Evolutionary conservation across 2,113 vertebrate species (phyloP), one percentile per base, ranked within the genome.

Genomic region (Jaculus jaculus): DNA sequence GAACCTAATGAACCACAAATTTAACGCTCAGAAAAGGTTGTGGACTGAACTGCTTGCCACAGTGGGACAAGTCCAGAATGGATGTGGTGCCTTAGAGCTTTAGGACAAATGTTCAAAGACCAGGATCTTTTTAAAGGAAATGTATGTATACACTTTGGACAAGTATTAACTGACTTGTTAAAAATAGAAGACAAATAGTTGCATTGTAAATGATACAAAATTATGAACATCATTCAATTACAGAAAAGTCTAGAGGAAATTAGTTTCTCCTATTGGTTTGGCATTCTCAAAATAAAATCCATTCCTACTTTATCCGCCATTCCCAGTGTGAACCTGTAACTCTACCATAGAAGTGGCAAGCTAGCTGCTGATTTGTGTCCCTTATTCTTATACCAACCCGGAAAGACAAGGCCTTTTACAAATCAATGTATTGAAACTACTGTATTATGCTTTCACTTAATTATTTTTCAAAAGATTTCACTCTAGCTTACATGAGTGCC

Each of bases 401-500:
- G 37, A 80, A 89, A 80, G 34, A 85, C 30, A 82, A 92, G 37
- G 47, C 74, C 37, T 83, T 91, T 91, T 85, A 51, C 60, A 96
- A 96, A n/a, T 81, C 68, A 75, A 0, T 95, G 72, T 96, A 51
- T 95, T 96, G 91, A 94, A 92, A 84, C 68, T 92, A 37, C 78
- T 93, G 12, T 89, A 42, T 86, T 92, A 28, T n/a, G 1, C 91
- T 80, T 95, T 91, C 60, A 79, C 28, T 85, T 95, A 87, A 87
- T 91, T 88, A 83, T 54, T 91, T 89, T 96, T 91, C 54, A 81
- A 42, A 86, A 79, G 79, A 84, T 78, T 91, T 94, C 71, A 61
- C 81, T 95, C n/a, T 26, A 89, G 60, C 51, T 84, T 94, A 91
- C 91, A 79, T 95, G 81, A 95, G 92, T 96, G 96, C 92, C 94